Evolutionary conservation across 2,113 vertebrate species (phyloP).

Genomic region (Sus scrofa): DNA sequence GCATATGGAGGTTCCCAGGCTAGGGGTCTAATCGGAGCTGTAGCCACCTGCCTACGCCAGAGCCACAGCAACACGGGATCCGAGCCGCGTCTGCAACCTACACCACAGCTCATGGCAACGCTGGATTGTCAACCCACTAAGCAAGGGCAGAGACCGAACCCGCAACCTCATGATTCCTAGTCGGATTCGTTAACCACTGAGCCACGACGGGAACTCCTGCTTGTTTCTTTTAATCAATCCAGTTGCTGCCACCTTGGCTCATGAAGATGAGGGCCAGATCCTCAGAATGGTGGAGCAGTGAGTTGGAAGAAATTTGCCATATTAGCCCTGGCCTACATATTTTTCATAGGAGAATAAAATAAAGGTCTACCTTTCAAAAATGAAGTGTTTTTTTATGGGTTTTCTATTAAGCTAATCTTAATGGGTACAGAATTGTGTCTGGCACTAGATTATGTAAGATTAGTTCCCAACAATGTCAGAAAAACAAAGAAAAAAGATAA

Average conservation of each 20-base stretch:
- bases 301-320: slow-evolving; percentile 17
- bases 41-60: too few species aligned
- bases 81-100: too few species aligned
- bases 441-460: slow-evolving; percentile 29
- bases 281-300: background rate
- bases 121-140: too few species aligned
- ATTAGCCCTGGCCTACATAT: background rate
- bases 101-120: too few species aligned
- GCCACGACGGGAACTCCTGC: too few species aligned
- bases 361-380: slow-evolving; percentile 39
- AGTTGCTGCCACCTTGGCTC: background rate
- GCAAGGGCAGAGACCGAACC: too few species aligned
- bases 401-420: slow-evolving; percentile 32
- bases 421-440: background rate
- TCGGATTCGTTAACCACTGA: too few species aligned
- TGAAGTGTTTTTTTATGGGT: background rate
- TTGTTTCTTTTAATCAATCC: background rate
- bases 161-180: too few species aligned
- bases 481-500: background rate
- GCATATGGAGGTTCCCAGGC: too few species aligned
- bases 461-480: slow-evolving; percentile 4
- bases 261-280: background rate
- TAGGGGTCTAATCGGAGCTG: too few species aligned
- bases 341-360: slow-evolving; percentile 13
- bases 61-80: too few species aligned